These are phyloP conservation scores for Drosophila neocordata DNA, from an alignment of 1,140 invertebrate genomes.

Conservation along the genomic window DNA sequence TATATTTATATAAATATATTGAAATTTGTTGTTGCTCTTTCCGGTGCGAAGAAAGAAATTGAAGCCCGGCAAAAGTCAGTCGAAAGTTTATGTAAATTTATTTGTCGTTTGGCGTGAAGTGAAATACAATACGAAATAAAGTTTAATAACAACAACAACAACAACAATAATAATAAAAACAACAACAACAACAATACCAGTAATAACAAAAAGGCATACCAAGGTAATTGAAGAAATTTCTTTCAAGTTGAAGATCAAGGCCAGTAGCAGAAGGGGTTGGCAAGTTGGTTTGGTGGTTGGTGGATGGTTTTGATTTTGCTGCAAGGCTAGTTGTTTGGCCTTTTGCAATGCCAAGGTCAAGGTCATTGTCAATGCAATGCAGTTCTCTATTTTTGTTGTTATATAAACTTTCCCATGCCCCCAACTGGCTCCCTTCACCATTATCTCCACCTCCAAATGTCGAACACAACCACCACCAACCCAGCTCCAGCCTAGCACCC, in stretches of 20 bases:
- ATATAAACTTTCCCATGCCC: slow-evolving; percentile 53
- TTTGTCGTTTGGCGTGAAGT: slow-evolving; percentile 26
- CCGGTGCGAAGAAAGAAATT: slow-evolving; percentile 48
- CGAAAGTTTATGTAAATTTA: slow-evolving; percentile 67
- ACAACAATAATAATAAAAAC: neutral
- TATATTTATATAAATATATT: neutral
- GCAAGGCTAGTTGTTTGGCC: slow-evolving; percentile 28
- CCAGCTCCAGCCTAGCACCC: neutral
- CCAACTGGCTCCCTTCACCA: neutral
- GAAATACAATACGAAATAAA: slow-evolving; percentile 5
- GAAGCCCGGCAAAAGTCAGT: slow-evolving; percentile 60
- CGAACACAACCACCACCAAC: neutral
- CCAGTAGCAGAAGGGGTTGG: slow-evolving; percentile 10
- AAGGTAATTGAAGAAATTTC: slow-evolving; percentile 49
- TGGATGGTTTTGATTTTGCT: slow-evolving; percentile 20
- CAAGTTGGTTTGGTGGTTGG: neutral
- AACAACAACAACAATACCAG: neutral
- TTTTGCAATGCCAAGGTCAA: slow-evolving; percentile 67
- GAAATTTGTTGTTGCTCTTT: slow-evolving; percentile 41
- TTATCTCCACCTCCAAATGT: neutral
- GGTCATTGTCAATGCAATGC: slow-evolving; percentile 61
- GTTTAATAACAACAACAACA: slow-evolving; percentile 13
- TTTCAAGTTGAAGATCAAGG: slow-evolving; percentile 68
- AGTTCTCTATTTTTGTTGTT: slow-evolving; percentile 66
- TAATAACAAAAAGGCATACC: slow-evolving; percentile 23